Percentiles rank a stretch among this genome's conserved stretches.
Evolutionary conservation across 2,113 vertebrate species (phyloP).

Genomic region (Melierax canorus): DNA sequence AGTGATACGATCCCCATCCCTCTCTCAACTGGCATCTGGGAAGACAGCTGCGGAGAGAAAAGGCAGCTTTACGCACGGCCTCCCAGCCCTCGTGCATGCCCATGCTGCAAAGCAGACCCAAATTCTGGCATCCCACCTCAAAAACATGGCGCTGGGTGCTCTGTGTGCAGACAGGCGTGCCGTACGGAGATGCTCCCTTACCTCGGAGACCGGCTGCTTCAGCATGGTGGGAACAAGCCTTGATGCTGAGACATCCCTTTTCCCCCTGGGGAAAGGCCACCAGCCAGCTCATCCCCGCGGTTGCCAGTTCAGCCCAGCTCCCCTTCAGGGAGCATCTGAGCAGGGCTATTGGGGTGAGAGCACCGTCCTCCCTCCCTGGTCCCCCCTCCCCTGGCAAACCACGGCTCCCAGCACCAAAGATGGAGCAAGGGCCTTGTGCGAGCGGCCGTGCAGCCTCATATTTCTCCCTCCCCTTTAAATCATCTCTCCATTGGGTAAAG

Average conservation of each 20-base stretch:
- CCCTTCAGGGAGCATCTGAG: background rate
- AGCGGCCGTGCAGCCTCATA: background rate
- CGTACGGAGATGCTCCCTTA: background rate
- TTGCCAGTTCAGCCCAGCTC: background rate
- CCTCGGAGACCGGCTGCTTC: background rate
- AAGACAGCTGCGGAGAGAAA: background rate
- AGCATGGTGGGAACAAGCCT: background rate
- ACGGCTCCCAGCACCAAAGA: background rate
- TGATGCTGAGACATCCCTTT: background rate
- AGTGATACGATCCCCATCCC: rapidly evolving
- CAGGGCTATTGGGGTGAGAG: rapidly evolving
- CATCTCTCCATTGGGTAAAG: slow-evolving; percentile 62
- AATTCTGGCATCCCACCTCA: background rate
- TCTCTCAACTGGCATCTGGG: background rate
- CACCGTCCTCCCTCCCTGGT: background rate
- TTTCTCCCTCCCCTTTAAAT: slow-evolving; percentile 65
- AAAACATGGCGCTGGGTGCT: rapidly evolving
- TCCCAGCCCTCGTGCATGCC: background rate
- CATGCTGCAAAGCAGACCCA: background rate
- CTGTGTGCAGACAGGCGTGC: background rate
- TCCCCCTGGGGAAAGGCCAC: background rate
- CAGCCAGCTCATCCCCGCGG: background rate
- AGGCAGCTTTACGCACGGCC: background rate
- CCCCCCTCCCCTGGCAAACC: background rate
- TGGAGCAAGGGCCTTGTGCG: background rate